These are phyloP conservation scores for Pseudochirops cupreus DNA, from an alignment of 2,797 vertebrate species.

Conservation along the genomic window DNA sequence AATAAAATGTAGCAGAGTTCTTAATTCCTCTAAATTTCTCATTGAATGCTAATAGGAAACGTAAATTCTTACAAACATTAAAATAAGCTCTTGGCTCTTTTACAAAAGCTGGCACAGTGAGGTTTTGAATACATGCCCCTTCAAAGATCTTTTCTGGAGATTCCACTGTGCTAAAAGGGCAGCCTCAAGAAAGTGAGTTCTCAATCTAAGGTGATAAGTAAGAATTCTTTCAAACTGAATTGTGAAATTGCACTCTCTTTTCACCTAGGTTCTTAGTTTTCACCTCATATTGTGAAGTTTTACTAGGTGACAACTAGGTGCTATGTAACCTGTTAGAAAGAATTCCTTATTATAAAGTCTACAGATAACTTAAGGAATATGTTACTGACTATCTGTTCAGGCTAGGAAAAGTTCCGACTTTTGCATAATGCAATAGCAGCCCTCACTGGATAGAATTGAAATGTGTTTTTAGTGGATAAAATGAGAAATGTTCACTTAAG, in stretches of 20 bases:
- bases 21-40: background rate
- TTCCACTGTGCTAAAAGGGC: background rate
- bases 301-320: conserved; percentile 35
- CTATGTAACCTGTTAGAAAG: conserved; percentile 5
- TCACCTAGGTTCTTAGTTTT: conserved; percentile 16
- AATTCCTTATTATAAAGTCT: conserved; percentile 16
- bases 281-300: conserved; percentile 9
- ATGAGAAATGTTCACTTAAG: conserved; percentile 22
- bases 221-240: background rate
- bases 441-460: conserved; percentile 16
- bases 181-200: background rate
- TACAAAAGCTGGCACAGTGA: background rate
- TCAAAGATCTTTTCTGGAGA: background rate
- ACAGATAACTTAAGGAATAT: background rate
- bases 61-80: background rate
- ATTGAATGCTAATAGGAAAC: background rate
- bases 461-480: conserved; percentile 15
- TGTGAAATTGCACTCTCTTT: background rate
- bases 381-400: conserved; percentile 25
- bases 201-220: background rate
- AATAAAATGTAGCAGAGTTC: background rate
- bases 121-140: background rate
- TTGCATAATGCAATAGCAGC: conserved; percentile 17
- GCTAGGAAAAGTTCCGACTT: conserved; percentile 23
- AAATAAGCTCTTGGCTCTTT: background rate